phyloP scores from a whole-genome alignment of 2,113 vertebrate genomes.

The Proterorhinus semilunaris region DNA sequence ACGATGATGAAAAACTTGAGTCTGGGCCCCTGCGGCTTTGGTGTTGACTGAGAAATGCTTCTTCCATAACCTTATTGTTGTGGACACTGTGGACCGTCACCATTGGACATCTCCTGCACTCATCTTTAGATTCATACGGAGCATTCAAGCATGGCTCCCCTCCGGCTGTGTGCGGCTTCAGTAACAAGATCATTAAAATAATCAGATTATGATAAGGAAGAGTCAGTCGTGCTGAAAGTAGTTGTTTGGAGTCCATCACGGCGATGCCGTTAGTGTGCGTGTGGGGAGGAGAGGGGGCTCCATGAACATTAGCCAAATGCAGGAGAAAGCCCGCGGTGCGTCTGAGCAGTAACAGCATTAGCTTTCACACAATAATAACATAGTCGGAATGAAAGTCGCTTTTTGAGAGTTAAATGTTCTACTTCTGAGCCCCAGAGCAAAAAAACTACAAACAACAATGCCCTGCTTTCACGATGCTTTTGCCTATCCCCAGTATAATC shows the following conservation, averaged over 20 bases:
- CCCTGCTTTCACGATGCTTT: constrained; percentile 28
- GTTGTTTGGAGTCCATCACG: constrained; percentile 70
- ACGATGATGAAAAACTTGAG: constrained; percentile 72
- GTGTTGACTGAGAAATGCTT: constrained; percentile 70
- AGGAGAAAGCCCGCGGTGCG: constrained; percentile 61
- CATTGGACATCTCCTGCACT: constrained; percentile 59
- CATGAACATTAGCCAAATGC: constrained; percentile 70
- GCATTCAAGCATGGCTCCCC: constrained; percentile 66
- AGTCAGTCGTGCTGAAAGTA: constrained; percentile 73
- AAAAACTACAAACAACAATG: constrained; percentile 12
- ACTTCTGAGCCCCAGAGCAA: constrained; percentile 52
- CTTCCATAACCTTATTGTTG: constrained; percentile 58
- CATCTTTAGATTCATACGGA: constrained; percentile 67
- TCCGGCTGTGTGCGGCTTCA: constrained; percentile 59
- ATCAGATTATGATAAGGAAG: constrained; percentile 80
- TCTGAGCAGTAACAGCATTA: constrained; percentile 66
- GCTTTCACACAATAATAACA: constrained; percentile 62
- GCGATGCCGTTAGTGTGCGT: constrained; percentile 47
- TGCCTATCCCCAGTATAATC: background rate
- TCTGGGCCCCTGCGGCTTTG: constrained; percentile 63
- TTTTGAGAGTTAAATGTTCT: constrained; percentile 46
- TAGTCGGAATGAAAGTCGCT: constrained; percentile 49
- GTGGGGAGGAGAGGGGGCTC: constrained; percentile 48
- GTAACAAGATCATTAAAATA: constrained; percentile 83
- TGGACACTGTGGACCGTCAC: constrained; percentile 42